phyloP scores from a whole-genome alignment of 2,888 invertebrate species.

The Scaptomyza parva region DNA sequence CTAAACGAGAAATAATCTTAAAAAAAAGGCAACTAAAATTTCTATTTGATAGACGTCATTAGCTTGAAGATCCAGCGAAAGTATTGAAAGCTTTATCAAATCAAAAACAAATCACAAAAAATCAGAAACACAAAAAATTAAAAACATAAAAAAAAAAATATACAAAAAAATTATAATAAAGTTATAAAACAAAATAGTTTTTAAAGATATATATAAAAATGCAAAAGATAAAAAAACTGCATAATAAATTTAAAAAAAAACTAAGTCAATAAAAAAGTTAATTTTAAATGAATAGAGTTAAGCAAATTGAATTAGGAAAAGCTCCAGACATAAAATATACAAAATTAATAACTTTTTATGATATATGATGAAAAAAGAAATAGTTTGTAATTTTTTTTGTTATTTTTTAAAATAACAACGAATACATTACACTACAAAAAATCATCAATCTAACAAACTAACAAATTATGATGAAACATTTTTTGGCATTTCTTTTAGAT shows the following conservation, averaged over 20 bases:
- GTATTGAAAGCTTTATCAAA: slow-evolving; percentile 29
- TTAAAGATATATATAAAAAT: slow-evolving; percentile 22
- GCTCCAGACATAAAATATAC: too few relatives aligned
- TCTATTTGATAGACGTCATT: slow-evolving; percentile 62
- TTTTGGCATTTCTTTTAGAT: too few relatives aligned
- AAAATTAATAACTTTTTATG: too few relatives aligned
- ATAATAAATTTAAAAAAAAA: slow-evolving; percentile 45
- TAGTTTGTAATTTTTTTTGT: too few relatives aligned
- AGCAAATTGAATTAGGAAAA: background rate
- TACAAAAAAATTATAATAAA: slow-evolving; percentile 8
- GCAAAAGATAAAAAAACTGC: background rate
- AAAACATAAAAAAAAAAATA: too few relatives aligned
- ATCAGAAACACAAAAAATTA: too few relatives aligned
- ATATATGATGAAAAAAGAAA: too few relatives aligned
- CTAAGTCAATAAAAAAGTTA: slow-evolving; percentile 15
- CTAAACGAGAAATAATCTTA: slow-evolving; percentile 17
- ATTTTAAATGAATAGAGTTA: background rate
- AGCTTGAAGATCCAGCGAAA: slow-evolving; percentile 52
- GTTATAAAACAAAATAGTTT: slow-evolving; percentile 5
- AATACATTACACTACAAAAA: slow-evolving; percentile 1
- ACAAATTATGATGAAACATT: slow-evolving; percentile 62
- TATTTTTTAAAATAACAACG: background rate
- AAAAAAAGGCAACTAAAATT: slow-evolving; percentile 43
- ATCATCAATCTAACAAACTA: slow-evolving; percentile 19
- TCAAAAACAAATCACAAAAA: slow-evolving; percentile 4